A percentile compares a stretch with the other conserved stretches of the same genome.
Evolutionary conservation across 2,888 invertebrate genomes (phyloP).

Genomic region (Dynastes grantii): DNA sequence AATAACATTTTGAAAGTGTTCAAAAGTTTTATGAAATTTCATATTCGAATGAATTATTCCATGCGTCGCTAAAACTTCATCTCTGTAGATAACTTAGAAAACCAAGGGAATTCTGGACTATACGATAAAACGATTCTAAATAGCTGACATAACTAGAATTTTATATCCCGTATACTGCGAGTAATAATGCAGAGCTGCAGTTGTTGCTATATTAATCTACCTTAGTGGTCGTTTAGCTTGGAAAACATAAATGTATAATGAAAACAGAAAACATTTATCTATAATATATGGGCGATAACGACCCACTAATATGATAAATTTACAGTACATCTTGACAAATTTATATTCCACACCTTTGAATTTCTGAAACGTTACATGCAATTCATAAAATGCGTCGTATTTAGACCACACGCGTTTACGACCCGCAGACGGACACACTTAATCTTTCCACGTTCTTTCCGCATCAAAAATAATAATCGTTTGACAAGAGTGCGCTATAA

Average conservation of each 20-base stretch:
- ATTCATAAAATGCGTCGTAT: slow-evolving; percentile 53
- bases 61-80: too few species aligned
- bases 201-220: slow-evolving; percentile 50
- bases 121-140: not conserved
- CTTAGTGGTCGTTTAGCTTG: slow-evolving; percentile 23
- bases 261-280: slow-evolving; percentile 50
- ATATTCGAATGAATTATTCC: too few species aligned
- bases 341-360: slow-evolving; percentile 55
- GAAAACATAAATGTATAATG: slow-evolving; percentile 45
- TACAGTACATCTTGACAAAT: slow-evolving; percentile 52
- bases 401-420: slow-evolving; percentile 54
- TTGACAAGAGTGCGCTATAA: slow-evolving; percentile 22
- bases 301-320: slow-evolving; percentile 52
- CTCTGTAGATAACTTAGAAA: too few species aligned
- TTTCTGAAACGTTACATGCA: slow-evolving; percentile 46
- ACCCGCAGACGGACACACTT: slow-evolving; percentile 39
- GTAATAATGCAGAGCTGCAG: slow-evolving; percentile 37
- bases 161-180: slow-evolving; percentile 7
- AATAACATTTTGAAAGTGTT: too few species aligned
- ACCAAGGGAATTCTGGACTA: too few species aligned
- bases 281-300: slow-evolving; percentile 48
- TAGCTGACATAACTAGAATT: not conserved
- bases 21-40: too few species aligned
- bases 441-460: slow-evolving; percentile 39
- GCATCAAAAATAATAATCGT: slow-evolving; percentile 46